A percentile compares a stretch with the other conserved stretches of the same genome.
These are phyloP conservation scores for Phyllopteryx taeniolatus DNA, from an alignment of 2,113 vertebrate genomes.

Conservation along the genomic window DNA sequence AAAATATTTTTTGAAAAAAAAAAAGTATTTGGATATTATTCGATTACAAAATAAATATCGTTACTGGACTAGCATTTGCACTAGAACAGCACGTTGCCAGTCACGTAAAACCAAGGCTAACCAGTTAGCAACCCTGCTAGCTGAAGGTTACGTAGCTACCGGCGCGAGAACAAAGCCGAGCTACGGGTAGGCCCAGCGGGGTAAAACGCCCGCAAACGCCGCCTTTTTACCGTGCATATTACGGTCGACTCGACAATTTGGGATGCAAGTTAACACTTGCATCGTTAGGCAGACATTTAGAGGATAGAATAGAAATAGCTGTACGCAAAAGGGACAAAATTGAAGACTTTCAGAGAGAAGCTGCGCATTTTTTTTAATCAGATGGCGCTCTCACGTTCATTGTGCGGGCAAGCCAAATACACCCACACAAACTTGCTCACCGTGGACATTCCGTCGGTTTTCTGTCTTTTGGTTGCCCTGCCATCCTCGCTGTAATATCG, in stretches of 20 bases:
- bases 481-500: slow-evolving; percentile 86
- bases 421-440: slow-evolving; percentile 35
- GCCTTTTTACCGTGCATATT: not conserved
- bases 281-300: too few species aligned
- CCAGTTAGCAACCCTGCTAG: not conserved
- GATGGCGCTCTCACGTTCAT: not conserved
- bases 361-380: not conserved
- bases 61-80: not conserved
- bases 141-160: not conserved
- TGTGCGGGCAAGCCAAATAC: not conserved
- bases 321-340: not conserved
- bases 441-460: slow-evolving; percentile 83
- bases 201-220: not conserved
- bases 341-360: not conserved
- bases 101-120: not conserved
- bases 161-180: slow-evolving; percentile 56
- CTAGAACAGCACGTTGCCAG: not conserved
- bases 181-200: slow-evolving; percentile 30
- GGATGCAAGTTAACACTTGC: not conserved
- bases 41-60: too few species aligned
- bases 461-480: slow-evolving; percentile 84
- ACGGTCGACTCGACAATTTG: not conserved
- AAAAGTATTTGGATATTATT: too few species aligned
- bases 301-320: too few species aligned
- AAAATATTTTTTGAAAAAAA: too few species aligned